Evolutionary conservation across 2,888 invertebrate genomes (phyloP).

Genomic region (Tetragnatha montana): DNA sequence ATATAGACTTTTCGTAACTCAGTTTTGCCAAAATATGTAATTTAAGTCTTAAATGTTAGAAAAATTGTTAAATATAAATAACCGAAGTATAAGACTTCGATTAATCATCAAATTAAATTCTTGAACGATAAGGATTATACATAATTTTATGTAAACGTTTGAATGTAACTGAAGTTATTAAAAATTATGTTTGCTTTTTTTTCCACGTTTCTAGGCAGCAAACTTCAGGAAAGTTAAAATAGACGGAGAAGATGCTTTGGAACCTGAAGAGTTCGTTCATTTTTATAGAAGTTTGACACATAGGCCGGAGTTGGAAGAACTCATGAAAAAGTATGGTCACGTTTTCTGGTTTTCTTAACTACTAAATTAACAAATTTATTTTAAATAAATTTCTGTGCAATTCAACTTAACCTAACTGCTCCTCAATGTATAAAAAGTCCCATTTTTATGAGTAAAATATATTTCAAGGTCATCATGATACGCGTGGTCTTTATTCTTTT

Average conservation of each 20-base stretch:
- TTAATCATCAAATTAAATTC: too few relatives aligned
- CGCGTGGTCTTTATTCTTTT: not conserved
- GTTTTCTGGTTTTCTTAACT: too few relatives aligned
- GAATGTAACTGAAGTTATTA: not conserved
- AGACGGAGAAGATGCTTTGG: conserved; percentile 77
- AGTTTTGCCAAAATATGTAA: too few relatives aligned
- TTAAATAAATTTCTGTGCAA: not conserved
- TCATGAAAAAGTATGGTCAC: conserved; percentile 65
- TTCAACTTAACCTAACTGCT: not conserved
- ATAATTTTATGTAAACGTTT: too few relatives aligned
- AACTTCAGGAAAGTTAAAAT: conserved; percentile 74
- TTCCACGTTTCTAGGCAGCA: conserved; percentile 74
- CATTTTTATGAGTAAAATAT: too few relatives aligned
- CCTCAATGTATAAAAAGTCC: too few relatives aligned
- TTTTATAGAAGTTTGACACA: conserved; percentile 79
- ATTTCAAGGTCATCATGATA: too few relatives aligned
- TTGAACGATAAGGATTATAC: too few relatives aligned
- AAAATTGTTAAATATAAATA: too few relatives aligned
- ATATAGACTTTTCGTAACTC: too few relatives aligned
- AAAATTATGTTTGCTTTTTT: not conserved
- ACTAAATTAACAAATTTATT: not conserved
- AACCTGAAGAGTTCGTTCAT: conserved; percentile 79
- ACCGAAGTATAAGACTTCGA: too few relatives aligned
- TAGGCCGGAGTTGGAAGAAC: conserved; percentile 78
- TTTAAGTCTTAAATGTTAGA: too few relatives aligned